Base-by-base conservation (phyloP, 2,797 vertebrate species). In the Mormyrus hasselquistii region DNA sequence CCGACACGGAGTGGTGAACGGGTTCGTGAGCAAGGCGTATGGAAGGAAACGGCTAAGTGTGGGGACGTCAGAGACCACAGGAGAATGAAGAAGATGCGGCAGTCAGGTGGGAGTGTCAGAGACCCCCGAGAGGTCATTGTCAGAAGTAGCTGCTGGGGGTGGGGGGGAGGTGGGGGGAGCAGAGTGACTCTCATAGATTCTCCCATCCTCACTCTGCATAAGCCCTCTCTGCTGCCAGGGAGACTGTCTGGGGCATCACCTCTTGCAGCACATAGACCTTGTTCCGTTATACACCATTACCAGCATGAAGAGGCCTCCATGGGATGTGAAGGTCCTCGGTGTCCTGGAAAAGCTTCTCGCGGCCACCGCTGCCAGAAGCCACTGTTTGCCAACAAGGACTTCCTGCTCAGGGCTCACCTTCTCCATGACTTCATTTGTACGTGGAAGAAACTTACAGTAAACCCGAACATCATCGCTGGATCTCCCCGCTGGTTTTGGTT, bases 401-500 rank as follows among this genome's bases (percentile, higher is more conserved):
- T 59, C 62, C 62, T 4, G 22, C 25, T 41, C 9, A 25, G 34
- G 34, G 0, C 34, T 1, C 69, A 7, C 29, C 4, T 19, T 10
- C 69, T 76, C 69, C 69, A 73, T 38, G 12, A 34, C 14, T 73
- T 16, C 12, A 73, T 73, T 38, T 38, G 29, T 16, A 19, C 14
- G 2, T 19, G 19, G 19, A 49, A 8, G 38, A 22, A 49, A 22
- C 25, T 29, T 29, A 29, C 25, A 49, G 8, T 10, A 19, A 83
- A 49, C 5, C 2, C 38, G 22, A 49, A 83, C 9, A 2, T 49
- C 44, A 9, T 22, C n/a, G 6, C 41, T 76, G 44, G 52, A 47
- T 87, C 41, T 88, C 85, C 73, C 73, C 25, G 82, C 90, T 47
- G 89, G 88, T 90, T 88, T 85, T 29, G 38, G 25, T 44, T 55